Evolutionary conservation across 2,113 vertebrate genomes (phyloP).

Genomic region (Amblyornis subalaris): DNA sequence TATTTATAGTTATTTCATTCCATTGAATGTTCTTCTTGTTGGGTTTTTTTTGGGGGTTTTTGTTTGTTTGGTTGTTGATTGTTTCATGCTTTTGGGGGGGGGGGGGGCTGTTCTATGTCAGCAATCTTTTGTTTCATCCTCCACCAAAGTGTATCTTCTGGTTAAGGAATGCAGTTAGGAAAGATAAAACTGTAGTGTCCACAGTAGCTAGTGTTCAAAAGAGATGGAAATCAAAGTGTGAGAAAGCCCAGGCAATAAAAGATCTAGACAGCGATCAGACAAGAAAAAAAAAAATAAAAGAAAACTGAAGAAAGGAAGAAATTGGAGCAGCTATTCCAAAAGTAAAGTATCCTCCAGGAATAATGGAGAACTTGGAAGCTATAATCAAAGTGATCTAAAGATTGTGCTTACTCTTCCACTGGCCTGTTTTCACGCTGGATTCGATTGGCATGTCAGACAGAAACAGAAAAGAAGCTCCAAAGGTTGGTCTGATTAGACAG

Average conservation of each 20-base stretch:
- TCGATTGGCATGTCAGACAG: not conserved
- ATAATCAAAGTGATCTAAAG: not conserved
- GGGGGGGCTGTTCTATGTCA: not conserved
- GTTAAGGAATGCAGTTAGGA: not conserved
- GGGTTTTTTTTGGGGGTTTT: accelerated
- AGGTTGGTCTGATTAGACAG: not conserved
- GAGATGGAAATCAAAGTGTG: not conserved
- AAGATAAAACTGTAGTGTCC: not conserved
- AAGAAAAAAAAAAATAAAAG: not conserved
- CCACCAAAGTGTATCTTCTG: not conserved
- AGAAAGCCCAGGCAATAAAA: not conserved
- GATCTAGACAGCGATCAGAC: not conserved
- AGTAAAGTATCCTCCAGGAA: not conserved
- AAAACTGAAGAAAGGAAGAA: not conserved
- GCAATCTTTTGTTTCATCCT: not conserved
- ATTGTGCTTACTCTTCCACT: not conserved
- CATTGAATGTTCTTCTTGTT: not conserved
- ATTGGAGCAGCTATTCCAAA: not conserved
- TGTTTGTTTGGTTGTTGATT: not conserved
- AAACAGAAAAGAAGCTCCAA: not conserved
- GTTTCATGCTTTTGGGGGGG: not conserved
- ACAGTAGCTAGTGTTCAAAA: not conserved
- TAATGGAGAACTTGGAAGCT: not conserved
- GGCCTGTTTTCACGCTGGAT: not conserved
- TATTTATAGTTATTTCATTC: not conserved